Conservation (phyloP, 2,113 vertebrate species). For the Pluvialis apricaria region DNA sequence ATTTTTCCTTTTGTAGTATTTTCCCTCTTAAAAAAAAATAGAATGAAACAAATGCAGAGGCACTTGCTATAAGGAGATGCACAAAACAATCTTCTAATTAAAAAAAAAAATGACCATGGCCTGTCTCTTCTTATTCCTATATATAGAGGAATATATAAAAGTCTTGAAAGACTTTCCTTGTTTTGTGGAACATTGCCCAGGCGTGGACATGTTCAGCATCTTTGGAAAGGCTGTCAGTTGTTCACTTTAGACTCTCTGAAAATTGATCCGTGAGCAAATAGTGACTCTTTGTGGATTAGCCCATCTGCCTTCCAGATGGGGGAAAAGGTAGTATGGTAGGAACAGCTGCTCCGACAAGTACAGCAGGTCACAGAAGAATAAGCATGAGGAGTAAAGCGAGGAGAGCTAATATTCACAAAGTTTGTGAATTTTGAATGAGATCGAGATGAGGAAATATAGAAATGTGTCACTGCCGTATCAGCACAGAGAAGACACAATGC, state of each 20-base stretch:
- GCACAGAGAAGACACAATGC: not conserved
- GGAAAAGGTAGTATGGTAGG: not conserved
- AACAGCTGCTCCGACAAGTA: constrained; percentile 33
- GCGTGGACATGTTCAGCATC: not conserved
- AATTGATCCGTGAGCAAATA: constrained; percentile 51
- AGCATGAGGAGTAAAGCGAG: not conserved
- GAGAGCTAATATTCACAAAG: not conserved
- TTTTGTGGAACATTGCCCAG: constrained; percentile 10
- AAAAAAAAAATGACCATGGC: not conserved
- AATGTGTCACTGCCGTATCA: not conserved
- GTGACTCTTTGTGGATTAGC: constrained; percentile 43
- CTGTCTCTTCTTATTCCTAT: not conserved
- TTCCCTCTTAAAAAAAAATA: not conserved
- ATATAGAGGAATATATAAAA: not conserved
- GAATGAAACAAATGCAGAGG: not conserved
- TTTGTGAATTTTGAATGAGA: not conserved
- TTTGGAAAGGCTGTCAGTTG: constrained; percentile 35
- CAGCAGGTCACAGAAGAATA: not conserved
- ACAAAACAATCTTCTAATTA: not conserved
- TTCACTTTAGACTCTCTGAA: constrained; percentile 20
- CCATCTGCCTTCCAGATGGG: constrained; percentile 64
- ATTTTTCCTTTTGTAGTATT: not conserved
- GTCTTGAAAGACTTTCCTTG: not conserved
- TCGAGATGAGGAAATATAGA: not conserved
- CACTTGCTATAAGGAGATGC: not conserved